Conservation (phyloP, 2,888 invertebrate genomes). For the Himalopsyche japonica region DNA sequence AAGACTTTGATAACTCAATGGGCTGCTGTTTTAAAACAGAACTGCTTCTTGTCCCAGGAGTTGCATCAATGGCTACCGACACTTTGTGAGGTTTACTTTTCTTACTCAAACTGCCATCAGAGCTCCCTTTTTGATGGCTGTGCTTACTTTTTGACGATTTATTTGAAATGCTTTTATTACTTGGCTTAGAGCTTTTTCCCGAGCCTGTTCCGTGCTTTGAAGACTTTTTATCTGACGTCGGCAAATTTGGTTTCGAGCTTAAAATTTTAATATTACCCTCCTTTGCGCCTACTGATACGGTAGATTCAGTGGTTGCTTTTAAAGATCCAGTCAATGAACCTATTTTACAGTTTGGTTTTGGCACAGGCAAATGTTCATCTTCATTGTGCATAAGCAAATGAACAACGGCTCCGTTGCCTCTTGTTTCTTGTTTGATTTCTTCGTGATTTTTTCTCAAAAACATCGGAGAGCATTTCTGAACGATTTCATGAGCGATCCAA, state of each 20-base stretch:
- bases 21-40: conserved; percentile 77
- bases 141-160: conserved; percentile 52
- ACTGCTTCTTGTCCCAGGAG: conserved; percentile 72
- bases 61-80: conserved; percentile 78
- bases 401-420: conserved; percentile 6
- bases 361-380: conserved; percentile 8
- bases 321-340: conserved; percentile 49
- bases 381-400: conserved; percentile 11
- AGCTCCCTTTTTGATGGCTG: conserved; percentile 23
- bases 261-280: conserved; percentile 27
- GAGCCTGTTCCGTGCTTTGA: background rate
- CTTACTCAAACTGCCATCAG: conserved; percentile 32
- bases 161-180: conserved; percentile 52
- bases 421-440: conserved; percentile 21
- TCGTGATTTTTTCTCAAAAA: conserved; percentile 57
- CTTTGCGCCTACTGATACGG: conserved; percentile 44
- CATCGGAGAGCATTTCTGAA: conserved; percentile 71
- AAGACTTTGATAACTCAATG: conserved; percentile 72
- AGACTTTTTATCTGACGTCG: conserved; percentile 17
- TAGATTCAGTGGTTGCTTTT: conserved; percentile 53
- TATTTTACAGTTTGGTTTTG: conserved; percentile 38
- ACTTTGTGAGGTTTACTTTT: conserved; percentile 65
- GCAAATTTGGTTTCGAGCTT: conserved; percentile 11
- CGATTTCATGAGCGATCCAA: conserved; percentile 82
- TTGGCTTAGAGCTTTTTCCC: conserved; percentile 17